A percentile compares a stretch with the other conserved stretches of the same genome.
Evolutionary conservation across 2,113 vertebrate species (phyloP).

Genomic region (Scopus umbretta): DNA sequence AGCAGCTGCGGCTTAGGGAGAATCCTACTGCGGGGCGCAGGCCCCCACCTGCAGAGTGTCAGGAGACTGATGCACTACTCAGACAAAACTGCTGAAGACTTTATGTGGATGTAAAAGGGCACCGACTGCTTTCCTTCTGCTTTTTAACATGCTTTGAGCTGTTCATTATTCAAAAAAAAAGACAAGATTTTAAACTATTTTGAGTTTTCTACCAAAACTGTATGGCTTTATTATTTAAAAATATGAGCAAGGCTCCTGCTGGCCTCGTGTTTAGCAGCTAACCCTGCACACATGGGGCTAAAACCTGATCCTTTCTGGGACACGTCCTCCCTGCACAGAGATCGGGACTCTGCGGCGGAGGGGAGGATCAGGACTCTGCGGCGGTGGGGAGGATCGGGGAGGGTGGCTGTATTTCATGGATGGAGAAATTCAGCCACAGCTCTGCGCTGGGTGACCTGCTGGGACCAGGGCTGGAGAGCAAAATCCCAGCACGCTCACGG

Average conservation of each 20-base stretch:
- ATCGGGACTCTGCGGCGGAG: too few relatives aligned
- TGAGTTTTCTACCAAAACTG: background rate
- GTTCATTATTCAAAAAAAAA: background rate
- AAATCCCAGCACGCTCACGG: too few relatives aligned
- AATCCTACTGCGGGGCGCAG: background rate
- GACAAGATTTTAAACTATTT: background rate
- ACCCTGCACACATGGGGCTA: background rate
- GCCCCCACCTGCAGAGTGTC: background rate
- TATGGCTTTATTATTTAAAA: background rate
- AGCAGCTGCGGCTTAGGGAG: background rate
- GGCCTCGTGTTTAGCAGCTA: background rate
- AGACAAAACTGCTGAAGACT: background rate
- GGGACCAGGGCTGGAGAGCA: background rate
- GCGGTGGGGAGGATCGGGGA: too few relatives aligned
- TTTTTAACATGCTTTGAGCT: background rate
- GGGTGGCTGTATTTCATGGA: background rate
- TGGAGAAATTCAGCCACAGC: background rate
- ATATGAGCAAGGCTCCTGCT: background rate
- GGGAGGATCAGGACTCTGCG: background rate
- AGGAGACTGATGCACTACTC: background rate
- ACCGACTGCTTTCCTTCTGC: background rate
- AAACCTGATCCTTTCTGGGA: background rate
- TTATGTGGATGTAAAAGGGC: background rate
- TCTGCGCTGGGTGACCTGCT: fast-evolving
- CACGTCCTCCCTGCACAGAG: fast-evolving